Evolutionary conservation across 2,888 invertebrate genomes (phyloP).

Genomic region (Electrophaes corylata): DNA sequence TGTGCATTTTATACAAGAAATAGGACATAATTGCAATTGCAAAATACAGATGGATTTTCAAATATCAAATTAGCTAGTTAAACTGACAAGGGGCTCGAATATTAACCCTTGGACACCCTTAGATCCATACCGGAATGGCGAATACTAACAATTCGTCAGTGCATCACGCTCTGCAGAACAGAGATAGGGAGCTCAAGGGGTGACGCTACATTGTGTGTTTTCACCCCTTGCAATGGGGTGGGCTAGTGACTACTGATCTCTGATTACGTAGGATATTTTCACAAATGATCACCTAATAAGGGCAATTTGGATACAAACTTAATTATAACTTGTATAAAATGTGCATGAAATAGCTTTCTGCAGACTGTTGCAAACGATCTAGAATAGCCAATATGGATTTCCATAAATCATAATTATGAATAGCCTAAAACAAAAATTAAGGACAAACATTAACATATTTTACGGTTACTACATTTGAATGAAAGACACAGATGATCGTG

Average conservation of each 20-base stretch:
- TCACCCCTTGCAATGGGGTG: slow-evolving; percentile 2
- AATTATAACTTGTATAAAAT: no score
- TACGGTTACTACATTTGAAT: no score
- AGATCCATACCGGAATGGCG: background rate
- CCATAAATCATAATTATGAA: no score
- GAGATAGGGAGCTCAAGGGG: background rate
- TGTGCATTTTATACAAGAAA: no score
- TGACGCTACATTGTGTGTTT: background rate
- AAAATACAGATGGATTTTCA: background rate
- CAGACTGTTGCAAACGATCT: no score
- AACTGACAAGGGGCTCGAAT: background rate
- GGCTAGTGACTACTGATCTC: background rate
- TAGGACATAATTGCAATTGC: no score
- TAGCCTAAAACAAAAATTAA: no score
- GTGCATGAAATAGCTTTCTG: no score
- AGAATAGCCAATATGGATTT: no score
- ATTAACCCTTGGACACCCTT: background rate
- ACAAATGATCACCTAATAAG: background rate
- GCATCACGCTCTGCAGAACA: background rate
- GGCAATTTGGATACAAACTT: background rate
- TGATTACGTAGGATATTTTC: slow-evolving; percentile 1
- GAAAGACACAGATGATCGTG: no score
- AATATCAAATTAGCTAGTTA: background rate
- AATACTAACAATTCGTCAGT: background rate
- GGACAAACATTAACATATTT: no score